These are phyloP conservation scores for Meriones unguiculatus DNA, from an alignment of 2,113 vertebrate species.

Conservation along the genomic window DNA sequence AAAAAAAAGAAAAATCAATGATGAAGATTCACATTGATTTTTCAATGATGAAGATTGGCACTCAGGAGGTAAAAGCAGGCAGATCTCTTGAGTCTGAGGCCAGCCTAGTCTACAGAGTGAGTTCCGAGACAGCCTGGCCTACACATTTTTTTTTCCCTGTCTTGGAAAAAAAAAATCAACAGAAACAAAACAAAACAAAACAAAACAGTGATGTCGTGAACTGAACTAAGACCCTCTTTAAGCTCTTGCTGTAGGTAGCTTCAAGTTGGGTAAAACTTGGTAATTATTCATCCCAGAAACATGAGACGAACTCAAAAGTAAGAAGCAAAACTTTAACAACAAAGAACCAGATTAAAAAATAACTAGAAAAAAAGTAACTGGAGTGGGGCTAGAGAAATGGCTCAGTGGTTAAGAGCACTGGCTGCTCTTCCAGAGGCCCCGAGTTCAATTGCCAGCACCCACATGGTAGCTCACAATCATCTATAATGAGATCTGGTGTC, in stretches of 20 bases:
- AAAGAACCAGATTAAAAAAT: neutral
- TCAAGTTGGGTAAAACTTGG: neutral
- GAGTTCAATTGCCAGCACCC: too few relatives aligned
- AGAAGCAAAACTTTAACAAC: neutral
- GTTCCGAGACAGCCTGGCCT: neutral
- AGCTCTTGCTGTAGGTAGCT: neutral
- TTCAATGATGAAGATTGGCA: neutral
- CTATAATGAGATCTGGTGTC: too few relatives aligned
- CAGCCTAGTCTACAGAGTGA: neutral
- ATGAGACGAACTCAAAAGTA: neutral
- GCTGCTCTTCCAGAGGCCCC: too few relatives aligned
- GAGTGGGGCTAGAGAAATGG: too few relatives aligned
- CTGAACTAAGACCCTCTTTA: neutral
- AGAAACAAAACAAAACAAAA: neutral
- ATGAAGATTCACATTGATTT: too few relatives aligned
- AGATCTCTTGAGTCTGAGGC: neutral
- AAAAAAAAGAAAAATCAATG: neutral
- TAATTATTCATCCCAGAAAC: neutral
- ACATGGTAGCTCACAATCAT: too few relatives aligned
- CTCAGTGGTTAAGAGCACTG: too few relatives aligned
- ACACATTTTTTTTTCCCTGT: too few relatives aligned
- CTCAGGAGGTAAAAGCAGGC: neutral
- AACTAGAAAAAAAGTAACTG: neutral
- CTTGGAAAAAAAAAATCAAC: neutral
- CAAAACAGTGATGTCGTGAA: neutral